Evolutionary conservation across 2,888 invertebrate genomes (phyloP).

Genomic region (Notodonta ziczac): DNA sequence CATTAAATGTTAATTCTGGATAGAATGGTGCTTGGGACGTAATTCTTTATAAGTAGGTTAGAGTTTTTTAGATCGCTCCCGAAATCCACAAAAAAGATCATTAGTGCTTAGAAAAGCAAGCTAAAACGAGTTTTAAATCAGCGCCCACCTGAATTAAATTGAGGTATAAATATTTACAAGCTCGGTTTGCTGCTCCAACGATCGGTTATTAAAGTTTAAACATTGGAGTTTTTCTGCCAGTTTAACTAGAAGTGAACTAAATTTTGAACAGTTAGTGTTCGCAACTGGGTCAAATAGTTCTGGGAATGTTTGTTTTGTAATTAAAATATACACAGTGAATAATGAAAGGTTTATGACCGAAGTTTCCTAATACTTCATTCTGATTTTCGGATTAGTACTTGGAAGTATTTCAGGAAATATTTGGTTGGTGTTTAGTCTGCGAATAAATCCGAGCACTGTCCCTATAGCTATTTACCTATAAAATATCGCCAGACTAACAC

Average conservation of each 20-base stretch:
- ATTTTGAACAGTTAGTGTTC: constrained; percentile 13
- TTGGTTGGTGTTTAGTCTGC: too few relatives aligned
- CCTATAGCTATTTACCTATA: too few relatives aligned
- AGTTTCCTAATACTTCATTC: too few relatives aligned
- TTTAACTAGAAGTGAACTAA: constrained; percentile 12
- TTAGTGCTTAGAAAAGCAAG: constrained; percentile 18
- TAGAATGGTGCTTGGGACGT: too few relatives aligned
- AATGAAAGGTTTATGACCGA: not conserved
- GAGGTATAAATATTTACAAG: not conserved
- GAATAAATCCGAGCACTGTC: too few relatives aligned
- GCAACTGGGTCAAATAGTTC: constrained; percentile 3
- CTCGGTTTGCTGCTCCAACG: not conserved
- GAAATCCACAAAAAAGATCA: too few relatives aligned
- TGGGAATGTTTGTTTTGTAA: not conserved
- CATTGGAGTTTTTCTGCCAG: constrained; percentile 8
- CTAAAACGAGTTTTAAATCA: constrained; percentile 25
- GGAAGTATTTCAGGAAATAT: too few relatives aligned
- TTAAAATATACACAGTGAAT: not conserved
- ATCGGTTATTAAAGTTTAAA: constrained; percentile 1
- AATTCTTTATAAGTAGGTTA: too few relatives aligned
- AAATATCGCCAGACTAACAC: too few relatives aligned
- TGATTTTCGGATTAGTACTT: too few relatives aligned
- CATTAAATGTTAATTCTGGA: too few relatives aligned
- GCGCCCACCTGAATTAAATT: constrained; percentile 22
- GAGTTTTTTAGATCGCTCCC: too few relatives aligned